A percentile compares a stretch with the other conserved stretches of the same genome.
These are phyloP conservation scores for Phaetusa simplex DNA, from an alignment of 2,113 vertebrate genomes.

Conservation along the genomic window DNA sequence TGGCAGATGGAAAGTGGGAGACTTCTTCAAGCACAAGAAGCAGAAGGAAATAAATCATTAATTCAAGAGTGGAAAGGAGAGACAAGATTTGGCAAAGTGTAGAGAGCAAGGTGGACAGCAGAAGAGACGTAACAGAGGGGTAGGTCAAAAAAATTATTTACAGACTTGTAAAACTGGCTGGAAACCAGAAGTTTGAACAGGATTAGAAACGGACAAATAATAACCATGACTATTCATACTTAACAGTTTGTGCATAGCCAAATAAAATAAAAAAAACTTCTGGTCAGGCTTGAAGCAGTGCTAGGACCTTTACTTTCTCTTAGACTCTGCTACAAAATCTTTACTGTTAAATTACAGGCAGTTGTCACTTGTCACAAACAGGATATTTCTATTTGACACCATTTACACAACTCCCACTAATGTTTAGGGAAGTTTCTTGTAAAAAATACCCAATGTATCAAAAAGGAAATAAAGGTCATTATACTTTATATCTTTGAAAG, in stretches of 20 bases:
- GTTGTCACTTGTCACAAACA: neutral
- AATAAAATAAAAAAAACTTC: neutral
- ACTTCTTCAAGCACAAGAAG: neutral
- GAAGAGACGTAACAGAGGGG: neutral
- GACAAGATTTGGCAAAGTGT: neutral
- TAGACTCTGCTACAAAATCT: neutral
- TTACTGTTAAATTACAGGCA: neutral
- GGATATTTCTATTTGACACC: neutral
- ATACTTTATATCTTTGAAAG: neutral
- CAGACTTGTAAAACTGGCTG: neutral
- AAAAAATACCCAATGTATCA: neutral
- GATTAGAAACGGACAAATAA: neutral
- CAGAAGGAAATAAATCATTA: neutral
- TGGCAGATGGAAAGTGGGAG: conserved; percentile 55
- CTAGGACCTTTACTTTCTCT: neutral
- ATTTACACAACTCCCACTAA: neutral
- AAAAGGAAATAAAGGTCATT: neutral
- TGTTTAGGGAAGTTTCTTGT: neutral
- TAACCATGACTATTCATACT: neutral
- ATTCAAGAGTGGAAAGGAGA: neutral
- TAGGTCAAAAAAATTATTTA: neutral
- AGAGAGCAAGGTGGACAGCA: neutral
- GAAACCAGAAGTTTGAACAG: neutral
- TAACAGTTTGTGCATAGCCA: neutral
- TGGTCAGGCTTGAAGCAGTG: neutral